Conservation (phyloP, 35 echinoderm and acorn worm species). For the Apostichopus japonicus region DNA sequence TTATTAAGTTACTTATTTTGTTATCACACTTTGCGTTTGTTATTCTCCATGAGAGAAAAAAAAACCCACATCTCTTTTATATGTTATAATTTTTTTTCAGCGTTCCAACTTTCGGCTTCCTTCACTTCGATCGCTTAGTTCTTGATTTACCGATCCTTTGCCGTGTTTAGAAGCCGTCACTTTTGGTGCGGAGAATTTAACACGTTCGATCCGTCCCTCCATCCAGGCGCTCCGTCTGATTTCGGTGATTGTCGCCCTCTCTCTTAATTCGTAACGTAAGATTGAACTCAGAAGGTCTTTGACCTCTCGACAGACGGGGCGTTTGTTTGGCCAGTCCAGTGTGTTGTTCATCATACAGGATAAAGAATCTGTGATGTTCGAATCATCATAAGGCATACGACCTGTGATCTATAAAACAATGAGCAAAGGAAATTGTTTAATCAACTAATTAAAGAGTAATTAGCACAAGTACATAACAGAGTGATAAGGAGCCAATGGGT, state of each 20-base stretch:
- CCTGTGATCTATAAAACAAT: slow-evolving; percentile 65
- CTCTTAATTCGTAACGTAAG: slow-evolving; percentile 56
- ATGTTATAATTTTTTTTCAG: too few species aligned
- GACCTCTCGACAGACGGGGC: slow-evolving; percentile 64
- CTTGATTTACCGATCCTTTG: too few species aligned
- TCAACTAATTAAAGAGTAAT: too few species aligned
- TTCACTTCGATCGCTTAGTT: too few species aligned
- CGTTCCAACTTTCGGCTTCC: too few species aligned
- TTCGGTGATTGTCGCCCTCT: slow-evolving; percentile 64
- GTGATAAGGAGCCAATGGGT: too few species aligned
- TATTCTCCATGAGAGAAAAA: too few species aligned
- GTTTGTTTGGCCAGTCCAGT: slow-evolving; percentile 61
- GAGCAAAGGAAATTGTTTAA: too few species aligned
- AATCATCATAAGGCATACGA: slow-evolving; percentile 93
- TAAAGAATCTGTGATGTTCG: slow-evolving; percentile 70
- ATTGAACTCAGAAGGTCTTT: slow-evolving; percentile 71
- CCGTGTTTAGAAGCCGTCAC: background rate
- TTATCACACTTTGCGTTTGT: too few species aligned
- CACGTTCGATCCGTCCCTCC: slow-evolving; percentile 39
- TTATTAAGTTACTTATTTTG: too few species aligned
- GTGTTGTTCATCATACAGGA: slow-evolving; percentile 51
- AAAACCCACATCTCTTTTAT: too few species aligned
- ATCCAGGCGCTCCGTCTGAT: slow-evolving; percentile 77
- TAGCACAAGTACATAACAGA: too few species aligned
- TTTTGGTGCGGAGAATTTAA: background rate